Evolutionary conservation across 2,113 vertebrate species (phyloP).

Genomic region (Ictalurus punctatus): DNA sequence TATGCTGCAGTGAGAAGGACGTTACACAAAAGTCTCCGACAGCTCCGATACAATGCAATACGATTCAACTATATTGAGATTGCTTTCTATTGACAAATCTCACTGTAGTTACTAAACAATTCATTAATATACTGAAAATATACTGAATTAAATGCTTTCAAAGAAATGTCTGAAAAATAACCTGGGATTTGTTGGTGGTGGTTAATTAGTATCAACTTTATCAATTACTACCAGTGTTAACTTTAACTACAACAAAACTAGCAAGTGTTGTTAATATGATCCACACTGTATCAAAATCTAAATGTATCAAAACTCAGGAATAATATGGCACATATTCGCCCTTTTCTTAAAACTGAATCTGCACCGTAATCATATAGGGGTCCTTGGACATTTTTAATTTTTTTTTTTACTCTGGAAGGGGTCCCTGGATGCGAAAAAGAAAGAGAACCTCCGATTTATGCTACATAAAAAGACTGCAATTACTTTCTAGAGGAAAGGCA

Average conservation of each 20-base stretch:
- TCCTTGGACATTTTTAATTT: neutral
- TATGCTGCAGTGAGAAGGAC: conserved; percentile 77
- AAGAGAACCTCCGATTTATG: neutral
- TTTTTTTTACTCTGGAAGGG: neutral
- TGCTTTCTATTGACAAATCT: neutral
- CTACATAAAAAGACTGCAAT: neutral
- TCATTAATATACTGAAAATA: neutral
- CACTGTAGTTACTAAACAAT: neutral
- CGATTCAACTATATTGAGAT: neutral
- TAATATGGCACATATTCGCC: neutral
- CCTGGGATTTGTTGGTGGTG: neutral
- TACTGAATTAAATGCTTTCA: neutral
- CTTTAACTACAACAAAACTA: neutral
- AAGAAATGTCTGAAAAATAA: neutral
- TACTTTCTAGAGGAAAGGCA: neutral
- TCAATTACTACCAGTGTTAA: neutral
- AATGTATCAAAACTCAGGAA: neutral
- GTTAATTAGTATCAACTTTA: neutral
- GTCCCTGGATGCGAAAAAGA: neutral
- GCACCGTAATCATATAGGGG: neutral
- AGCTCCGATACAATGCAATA: neutral
- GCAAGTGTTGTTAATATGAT: neutral
- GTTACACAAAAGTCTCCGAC: neutral
- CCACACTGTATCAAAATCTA: neutral
- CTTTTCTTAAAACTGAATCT: neutral